Conservation (phyloP, 2,113 vertebrate species). For the Synodontis membranacea region DNA sequence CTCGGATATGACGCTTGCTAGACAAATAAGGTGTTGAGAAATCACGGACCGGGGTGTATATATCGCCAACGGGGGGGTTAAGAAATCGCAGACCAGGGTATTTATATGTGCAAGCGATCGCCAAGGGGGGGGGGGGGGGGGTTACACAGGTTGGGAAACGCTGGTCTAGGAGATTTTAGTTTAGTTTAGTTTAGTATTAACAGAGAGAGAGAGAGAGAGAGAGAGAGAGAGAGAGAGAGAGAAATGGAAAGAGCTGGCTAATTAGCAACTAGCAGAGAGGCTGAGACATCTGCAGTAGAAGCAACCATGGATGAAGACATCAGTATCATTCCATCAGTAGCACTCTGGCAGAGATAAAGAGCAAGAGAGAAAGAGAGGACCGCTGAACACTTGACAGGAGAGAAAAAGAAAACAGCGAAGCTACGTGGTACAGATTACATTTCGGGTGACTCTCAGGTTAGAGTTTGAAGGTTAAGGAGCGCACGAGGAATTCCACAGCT, state of each 20-base stretch:
- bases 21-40: not conserved
- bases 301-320: conserved; percentile 20
- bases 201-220: not conserved
- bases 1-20: not conserved
- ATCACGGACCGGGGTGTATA: too few relatives aligned
- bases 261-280: conserved; percentile 16
- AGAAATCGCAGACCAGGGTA: too few relatives aligned
- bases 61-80: too few relatives aligned
- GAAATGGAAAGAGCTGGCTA: not conserved
- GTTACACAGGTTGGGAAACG: too few relatives aligned
- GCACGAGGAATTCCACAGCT: not conserved
- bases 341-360: not conserved
- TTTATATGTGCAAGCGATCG: too few relatives aligned
- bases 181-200: too few relatives aligned
- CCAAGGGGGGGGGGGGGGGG: too few relatives aligned
- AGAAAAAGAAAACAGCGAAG: not conserved
- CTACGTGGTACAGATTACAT: not conserved
- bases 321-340: not conserved
- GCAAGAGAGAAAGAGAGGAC: not conserved
- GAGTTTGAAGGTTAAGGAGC: not conserved
- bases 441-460: not conserved
- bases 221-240: not conserved
- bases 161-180: not conserved
- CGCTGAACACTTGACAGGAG: not conserved
- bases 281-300: not conserved